These are phyloP conservation scores for Drosophila repleta DNA, from an alignment of 1,140 invertebrate species.

Conservation along the genomic window DNA sequence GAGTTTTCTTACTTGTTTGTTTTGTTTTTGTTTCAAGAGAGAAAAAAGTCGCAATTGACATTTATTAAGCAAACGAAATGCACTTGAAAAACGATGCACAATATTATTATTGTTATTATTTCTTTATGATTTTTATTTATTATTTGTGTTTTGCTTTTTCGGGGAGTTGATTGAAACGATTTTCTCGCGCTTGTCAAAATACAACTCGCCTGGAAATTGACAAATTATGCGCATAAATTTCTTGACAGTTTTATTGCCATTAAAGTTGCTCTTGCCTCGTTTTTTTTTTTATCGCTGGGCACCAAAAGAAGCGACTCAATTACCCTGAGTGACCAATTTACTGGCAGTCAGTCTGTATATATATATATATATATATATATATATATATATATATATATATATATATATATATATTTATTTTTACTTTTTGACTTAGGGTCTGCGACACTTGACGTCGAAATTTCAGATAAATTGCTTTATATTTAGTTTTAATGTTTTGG, in stretches of 20 bases:
- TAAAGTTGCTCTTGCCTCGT: slow-evolving; percentile 28
- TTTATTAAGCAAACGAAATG: slow-evolving; percentile 71
- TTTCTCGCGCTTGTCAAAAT: slow-evolving; percentile 71
- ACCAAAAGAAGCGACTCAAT: slow-evolving; percentile 58
- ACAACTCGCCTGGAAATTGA: slow-evolving; percentile 58
- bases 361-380: slow-evolving; percentile 17
- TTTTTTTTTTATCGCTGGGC: background rate
- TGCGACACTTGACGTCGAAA: slow-evolving; percentile 59
- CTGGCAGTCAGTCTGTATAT: slow-evolving; percentile 4
- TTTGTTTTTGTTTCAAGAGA: slow-evolving; percentile 36
- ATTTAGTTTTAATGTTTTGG: slow-evolving; percentile 52
- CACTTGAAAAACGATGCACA: slow-evolving; percentile 55
- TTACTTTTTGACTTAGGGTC: slow-evolving; percentile 22
- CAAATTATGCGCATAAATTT: slow-evolving; percentile 72
- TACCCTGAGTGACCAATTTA: slow-evolving; percentile 72
- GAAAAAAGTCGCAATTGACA: slow-evolving; percentile 63
- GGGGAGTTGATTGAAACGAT: slow-evolving; percentile 55
- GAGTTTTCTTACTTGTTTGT: no score
- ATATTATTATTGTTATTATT: slow-evolving; percentile 25
- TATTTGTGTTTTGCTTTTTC: background rate
- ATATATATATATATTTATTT: no score
- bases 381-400: slow-evolving; percentile 12
- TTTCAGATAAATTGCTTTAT: slow-evolving; percentile 61
- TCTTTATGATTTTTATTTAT: slow-evolving; percentile 1
- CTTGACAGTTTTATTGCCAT: slow-evolving; percentile 67